phyloP scores from a whole-genome alignment of 2,888 invertebrate genomes.

The Dioctria rufipes region DNA sequence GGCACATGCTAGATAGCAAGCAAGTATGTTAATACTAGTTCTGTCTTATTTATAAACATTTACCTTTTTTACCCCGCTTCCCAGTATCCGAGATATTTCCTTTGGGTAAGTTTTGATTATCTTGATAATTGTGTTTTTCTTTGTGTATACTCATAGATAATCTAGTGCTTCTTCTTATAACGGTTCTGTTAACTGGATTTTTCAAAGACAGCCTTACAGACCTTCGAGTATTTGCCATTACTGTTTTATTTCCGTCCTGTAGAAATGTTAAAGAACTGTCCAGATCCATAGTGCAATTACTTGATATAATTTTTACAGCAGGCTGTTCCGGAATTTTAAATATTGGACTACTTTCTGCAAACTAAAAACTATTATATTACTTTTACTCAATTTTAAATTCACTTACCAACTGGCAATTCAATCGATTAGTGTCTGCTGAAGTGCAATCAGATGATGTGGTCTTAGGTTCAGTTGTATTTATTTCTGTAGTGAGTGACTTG shows the following conservation, averaged over 20 bases:
- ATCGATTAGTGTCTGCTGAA: slow-evolving; percentile 9
- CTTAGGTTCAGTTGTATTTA: neutral
- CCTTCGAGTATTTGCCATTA: slow-evolving; percentile 30
- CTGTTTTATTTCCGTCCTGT: slow-evolving; percentile 50
- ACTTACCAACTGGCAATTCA: slow-evolving; percentile 62
- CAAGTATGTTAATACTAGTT: too few species aligned
- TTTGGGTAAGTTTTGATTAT: neutral
- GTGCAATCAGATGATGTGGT: neutral
- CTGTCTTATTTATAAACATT: too few species aligned
- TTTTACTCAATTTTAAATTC: neutral
- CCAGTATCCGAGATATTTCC: neutral
- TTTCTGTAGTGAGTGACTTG: slow-evolving; percentile 36
- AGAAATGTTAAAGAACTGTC: neutral
- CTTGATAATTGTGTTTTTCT: neutral
- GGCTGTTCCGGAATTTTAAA: slow-evolving; percentile 63
- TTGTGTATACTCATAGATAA: neutral
- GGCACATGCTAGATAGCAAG: too few species aligned
- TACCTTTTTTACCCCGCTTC: slow-evolving; percentile 14
- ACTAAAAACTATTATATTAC: slow-evolving; percentile 58
- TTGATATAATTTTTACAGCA: neutral
- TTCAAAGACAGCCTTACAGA: slow-evolving; percentile 14
- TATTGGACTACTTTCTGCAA: slow-evolving; percentile 61
- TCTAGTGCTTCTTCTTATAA: neutral
- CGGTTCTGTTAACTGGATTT: neutral
- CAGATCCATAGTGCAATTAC: neutral